These are phyloP conservation scores for Sus cebifrons DNA, from an alignment of 2,797 vertebrate species.

Conservation along the genomic window DNA sequence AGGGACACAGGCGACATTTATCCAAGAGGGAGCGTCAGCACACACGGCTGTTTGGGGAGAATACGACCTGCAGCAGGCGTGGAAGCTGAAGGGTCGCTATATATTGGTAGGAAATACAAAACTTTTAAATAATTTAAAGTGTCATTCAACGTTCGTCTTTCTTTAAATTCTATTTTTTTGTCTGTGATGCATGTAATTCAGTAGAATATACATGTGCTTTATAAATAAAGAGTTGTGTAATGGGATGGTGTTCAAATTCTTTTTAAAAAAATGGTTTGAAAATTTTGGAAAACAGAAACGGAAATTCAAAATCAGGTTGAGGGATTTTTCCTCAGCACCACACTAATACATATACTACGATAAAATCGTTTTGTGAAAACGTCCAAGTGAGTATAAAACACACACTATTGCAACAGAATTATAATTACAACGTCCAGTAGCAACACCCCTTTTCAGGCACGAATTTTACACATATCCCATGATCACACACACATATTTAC, in stretches of 20 bases:
- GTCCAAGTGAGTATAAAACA: neutral
- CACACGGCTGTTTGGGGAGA: neutral
- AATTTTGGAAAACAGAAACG: neutral
- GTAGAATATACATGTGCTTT: neutral
- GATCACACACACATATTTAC: neutral
- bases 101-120: neutral
- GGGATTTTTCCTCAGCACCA: neutral
- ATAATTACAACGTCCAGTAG: no score
- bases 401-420: neutral
- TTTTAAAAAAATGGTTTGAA: neutral
- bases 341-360: neutral
- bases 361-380: neutral
- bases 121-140: neutral
- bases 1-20: neutral
- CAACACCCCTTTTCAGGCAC: neutral
- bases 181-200: neutral
- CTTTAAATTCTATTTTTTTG: neutral
- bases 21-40: neutral
- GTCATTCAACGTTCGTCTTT: neutral
- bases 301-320: neutral
- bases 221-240: neutral
- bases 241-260: neutral
- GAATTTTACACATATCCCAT: neutral
- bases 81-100: neutral
- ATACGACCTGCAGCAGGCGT: neutral